Evolutionary conservation across 2,113 vertebrate species (phyloP), one percentile per base, ranked within the genome.

Genomic region (Callipepla squamata): DNA sequence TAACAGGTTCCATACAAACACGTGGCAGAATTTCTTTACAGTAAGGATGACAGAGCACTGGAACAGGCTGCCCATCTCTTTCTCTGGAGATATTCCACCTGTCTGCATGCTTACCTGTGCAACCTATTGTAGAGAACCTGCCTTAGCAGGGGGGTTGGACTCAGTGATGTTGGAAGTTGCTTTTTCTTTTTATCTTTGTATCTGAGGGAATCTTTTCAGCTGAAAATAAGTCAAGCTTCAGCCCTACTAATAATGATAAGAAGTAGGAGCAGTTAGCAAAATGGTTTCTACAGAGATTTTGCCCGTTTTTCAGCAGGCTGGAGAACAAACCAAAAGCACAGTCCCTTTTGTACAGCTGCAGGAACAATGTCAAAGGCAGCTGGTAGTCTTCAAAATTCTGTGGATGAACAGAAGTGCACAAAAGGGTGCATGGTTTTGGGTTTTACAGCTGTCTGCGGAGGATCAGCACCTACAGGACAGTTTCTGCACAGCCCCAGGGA

Each of bases 401-500:
- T 19, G 40, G 28, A 16, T 23, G 15, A 42, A 48, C 25, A 80
- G 58, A 70, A 55, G 8, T 11, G 74, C 68, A 38, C 22, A 40
- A 42, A 59, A 79, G 17, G 21, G 14, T 26, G 45, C 18, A 38
- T 30, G 21, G 40, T 30, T 87, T 75, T 42, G 25, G 28, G 16
- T 57, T 57, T 10, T 18, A 9, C 13, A 5, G 1, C 28, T 58
- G 30, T 19, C 48, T 47, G 32, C 57, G 48, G 45, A 42, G 63
- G 28, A 9, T 17, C 42, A 45, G 12, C 13, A 5, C 20, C 28
- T 42, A 28, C 61, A 32, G 62, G 80, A 63, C 55, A 40, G 21
- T 5, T 30, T 17, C 16, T 30, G 30, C 45, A 5, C 4, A 3
- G 20, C 23, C 30, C 40, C 0, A 1, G 23, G 44, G 13, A 58